Percentiles rank a stretch among this genome's conserved stretches.
phyloP scores from a whole-genome alignment of 2,888 invertebrate genomes.

The Papilio demoleus region DNA sequence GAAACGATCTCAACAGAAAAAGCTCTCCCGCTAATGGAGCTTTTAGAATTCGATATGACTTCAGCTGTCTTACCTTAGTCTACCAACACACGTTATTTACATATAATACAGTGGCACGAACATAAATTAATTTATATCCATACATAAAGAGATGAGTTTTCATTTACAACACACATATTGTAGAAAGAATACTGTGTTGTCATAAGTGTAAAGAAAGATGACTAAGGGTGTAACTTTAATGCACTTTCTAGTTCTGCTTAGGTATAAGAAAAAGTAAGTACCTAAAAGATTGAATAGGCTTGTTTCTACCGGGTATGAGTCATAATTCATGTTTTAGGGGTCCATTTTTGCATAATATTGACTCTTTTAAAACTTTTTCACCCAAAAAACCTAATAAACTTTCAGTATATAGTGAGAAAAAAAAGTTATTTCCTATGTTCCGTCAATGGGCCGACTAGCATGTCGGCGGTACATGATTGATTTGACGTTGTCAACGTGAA shows the following conservation, averaged over 20 bases:
- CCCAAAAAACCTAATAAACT: background rate
- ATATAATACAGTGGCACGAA: no score
- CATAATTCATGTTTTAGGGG: background rate
- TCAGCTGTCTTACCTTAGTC: background rate
- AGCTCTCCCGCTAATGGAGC: background rate
- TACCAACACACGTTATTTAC: no score
- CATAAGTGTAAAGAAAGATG: no score
- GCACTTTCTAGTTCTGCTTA: no score
- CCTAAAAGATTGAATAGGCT: no score
- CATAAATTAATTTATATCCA: no score
- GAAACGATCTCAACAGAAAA: conserved; percentile 12
- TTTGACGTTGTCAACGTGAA: conserved; percentile 52
- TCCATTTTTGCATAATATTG: background rate
- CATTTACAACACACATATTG: no score
- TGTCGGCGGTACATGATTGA: conserved; percentile 52
- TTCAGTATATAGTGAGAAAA: background rate
- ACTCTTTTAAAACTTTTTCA: background rate
- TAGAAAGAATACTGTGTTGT: no score
- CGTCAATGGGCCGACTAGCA: conserved; percentile 21
- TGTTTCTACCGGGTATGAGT: background rate
- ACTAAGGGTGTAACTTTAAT: no score
- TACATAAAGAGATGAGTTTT: no score
- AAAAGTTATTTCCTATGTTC: conserved; percentile 8
- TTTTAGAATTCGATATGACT: background rate
- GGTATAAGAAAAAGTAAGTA: no score